A percentile compares a stretch with the other conserved stretches of the same genome.
These are phyloP conservation scores for Smittia aterrima DNA, from an alignment of 2,888 invertebrate species.

Conservation along the genomic window DNA sequence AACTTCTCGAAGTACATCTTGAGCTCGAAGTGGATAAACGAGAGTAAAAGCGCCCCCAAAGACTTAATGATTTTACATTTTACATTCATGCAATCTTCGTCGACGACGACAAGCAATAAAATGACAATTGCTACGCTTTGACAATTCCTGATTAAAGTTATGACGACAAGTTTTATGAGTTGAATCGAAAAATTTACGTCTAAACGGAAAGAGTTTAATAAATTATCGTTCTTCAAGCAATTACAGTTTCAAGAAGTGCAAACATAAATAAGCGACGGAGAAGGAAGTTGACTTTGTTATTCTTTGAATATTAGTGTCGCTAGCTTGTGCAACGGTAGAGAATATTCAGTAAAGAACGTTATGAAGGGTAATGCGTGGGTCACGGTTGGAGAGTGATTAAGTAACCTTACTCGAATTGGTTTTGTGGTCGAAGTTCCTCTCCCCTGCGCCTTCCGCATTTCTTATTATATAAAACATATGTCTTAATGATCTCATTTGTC, in stretches of 20 bases:
- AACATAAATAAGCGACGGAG: background rate
- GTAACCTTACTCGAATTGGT: no score
- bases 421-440: no score
- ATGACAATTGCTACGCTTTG: background rate
- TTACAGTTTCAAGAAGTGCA: background rate
- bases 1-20: constrained; percentile 7
- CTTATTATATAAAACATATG: no score
- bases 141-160: constrained; percentile 2
- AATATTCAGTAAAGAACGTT: background rate
- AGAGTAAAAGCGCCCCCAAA: background rate
- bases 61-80: background rate
- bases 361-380: no score
- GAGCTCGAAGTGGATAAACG: background rate
- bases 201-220: background rate
- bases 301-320: background rate
- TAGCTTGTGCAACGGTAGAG: background rate
- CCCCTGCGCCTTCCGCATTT: no score
- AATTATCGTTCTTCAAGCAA: background rate
- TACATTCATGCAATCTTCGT: background rate
- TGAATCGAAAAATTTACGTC: background rate
- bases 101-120: background rate
- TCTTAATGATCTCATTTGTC: no score
- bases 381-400: no score
- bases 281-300: background rate
- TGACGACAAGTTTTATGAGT: background rate